Base-by-base conservation (phyloP, 2,113 vertebrate species). In the Athene noctua region DNA sequence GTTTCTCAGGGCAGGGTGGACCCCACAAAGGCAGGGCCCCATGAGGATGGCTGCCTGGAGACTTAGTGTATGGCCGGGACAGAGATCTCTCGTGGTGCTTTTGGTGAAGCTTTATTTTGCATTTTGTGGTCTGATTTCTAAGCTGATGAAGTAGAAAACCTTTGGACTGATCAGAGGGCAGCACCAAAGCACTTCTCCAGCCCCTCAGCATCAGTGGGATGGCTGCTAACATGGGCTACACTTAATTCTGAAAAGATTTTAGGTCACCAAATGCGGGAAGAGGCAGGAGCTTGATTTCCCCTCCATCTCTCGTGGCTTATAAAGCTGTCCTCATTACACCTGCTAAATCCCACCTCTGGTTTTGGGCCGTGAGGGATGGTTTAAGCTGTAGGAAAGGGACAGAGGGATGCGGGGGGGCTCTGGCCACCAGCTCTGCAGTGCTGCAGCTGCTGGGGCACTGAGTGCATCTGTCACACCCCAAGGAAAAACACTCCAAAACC, bases 281-380 rank as follows among this genome's bases (percentile, higher is more conserved):
- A 91, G 74, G 57, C 81, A 94, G 59, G 38, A 81, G 11, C 21
- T 36, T 1, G 2, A 58, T 51, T 26, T 49, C 10, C 46, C 23
- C 88, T 44, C 62, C 54, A 15, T 34, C 67, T 6, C 67, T 34
- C 0, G 0, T 2, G 26, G n/a, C 23, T 59, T 40, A 32, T 0
- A n/a, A 38, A 62, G 66, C 52, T 44, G 40, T 38, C 71, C 74
- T 77, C 13, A 19, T 22, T 9, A 54, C 27, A 74, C 58, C 38
- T 44, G 34, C 91, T 65, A 61, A 86, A 46, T 6, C 74, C 75
- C 79, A 75, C 15, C 80, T 18, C 40, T 0, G 2, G 15, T 12
- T 71, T 11, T 4, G 65, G 73, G 40, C n/a, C 10, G 0, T 9
- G 9, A 71, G 38, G 47, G 62, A 20, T 1, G 4, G 15, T 2